phyloP scores from a whole-genome alignment of 92 coral and sea anemone genomes.

The Zoanthus gigantus region DNA sequence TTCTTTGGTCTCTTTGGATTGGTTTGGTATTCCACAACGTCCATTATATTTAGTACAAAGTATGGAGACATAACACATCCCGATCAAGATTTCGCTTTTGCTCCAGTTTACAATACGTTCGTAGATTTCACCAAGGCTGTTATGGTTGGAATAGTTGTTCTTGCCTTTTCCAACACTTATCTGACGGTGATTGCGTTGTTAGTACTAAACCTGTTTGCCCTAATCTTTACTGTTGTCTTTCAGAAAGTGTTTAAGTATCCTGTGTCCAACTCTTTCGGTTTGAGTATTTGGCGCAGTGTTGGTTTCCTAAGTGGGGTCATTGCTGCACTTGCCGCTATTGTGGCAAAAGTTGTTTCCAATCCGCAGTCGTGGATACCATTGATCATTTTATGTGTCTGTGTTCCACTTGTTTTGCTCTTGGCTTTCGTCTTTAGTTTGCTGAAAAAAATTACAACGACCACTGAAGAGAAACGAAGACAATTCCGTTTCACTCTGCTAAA shows the following conservation, averaged over 20 bases:
- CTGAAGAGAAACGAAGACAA: constrained; percentile 80
- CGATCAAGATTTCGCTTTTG: constrained; percentile 86
- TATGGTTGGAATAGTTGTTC: constrained; percentile 93
- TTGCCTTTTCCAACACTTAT: constrained; percentile 68
- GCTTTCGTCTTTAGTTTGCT: constrained; percentile 72
- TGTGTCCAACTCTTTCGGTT: constrained; percentile 82
- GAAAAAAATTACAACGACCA: constrained; percentile 73
- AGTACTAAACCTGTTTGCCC: constrained; percentile 69
- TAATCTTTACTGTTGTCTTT: constrained; percentile 80
- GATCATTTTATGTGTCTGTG: constrained; percentile 73
- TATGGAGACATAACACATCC: constrained; percentile 97
- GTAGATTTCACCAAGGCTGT: constrained; percentile 84
- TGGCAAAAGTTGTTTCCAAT: constrained; percentile 68
- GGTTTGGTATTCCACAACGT: constrained; percentile 94
- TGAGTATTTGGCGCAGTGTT: constrained; percentile 85
- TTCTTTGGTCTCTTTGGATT: constrained; percentile 87
- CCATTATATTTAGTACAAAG: constrained; percentile 91
- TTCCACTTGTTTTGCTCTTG: constrained; percentile 62
- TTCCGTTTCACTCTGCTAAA: constrained; percentile 73
- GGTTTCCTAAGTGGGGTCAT: constrained; percentile 73
- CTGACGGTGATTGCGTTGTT: constrained; percentile 66
- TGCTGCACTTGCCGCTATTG: constrained; percentile 78
- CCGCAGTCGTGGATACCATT: constrained; percentile 76
- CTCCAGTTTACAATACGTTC: constrained; percentile 89
- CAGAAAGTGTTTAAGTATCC: constrained; percentile 65